Conservation (phyloP, 2,797 vertebrate species). For the Otolemur crassicaudatus region DNA sequence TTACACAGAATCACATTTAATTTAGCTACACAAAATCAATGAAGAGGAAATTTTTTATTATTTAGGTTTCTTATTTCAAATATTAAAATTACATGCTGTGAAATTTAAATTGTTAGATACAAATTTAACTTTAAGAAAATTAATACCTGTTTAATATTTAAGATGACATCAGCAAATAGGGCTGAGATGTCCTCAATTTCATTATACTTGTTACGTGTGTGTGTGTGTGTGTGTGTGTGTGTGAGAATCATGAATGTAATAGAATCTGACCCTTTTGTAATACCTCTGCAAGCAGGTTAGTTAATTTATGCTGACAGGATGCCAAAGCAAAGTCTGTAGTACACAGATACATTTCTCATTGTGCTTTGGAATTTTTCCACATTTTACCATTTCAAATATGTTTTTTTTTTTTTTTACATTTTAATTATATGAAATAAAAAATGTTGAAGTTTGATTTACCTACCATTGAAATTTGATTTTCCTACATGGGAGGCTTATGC, state of each 20-base stretch:
- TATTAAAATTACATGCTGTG: background rate
- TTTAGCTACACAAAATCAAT: background rate
- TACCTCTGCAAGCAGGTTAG: background rate
- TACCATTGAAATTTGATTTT: conserved; percentile 4
- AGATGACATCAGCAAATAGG: background rate
- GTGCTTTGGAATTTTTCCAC: background rate
- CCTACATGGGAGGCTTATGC: background rate
- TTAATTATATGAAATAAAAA: conserved; percentile 23
- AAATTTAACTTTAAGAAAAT: background rate
- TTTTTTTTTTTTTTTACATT: conserved; percentile 21
- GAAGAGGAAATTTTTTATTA: background rate
- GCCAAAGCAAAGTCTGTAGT: conserved; percentile 23
- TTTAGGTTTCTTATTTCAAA: background rate
- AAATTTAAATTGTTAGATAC: background rate
- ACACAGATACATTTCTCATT: conserved; percentile 45
- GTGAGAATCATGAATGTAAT: background rate
- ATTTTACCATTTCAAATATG: conserved; percentile 35
- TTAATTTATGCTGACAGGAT: conserved; percentile 42
- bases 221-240: background rate
- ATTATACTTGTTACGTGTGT: background rate
- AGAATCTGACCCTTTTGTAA: background rate
- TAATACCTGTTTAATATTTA: background rate
- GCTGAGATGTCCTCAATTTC: background rate
- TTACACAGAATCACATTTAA: background rate
- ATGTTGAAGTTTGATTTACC: background rate